phyloP scores from a whole-genome alignment of 2,113 vertebrate genomes.

The Eptatretus burgeri region DNA sequence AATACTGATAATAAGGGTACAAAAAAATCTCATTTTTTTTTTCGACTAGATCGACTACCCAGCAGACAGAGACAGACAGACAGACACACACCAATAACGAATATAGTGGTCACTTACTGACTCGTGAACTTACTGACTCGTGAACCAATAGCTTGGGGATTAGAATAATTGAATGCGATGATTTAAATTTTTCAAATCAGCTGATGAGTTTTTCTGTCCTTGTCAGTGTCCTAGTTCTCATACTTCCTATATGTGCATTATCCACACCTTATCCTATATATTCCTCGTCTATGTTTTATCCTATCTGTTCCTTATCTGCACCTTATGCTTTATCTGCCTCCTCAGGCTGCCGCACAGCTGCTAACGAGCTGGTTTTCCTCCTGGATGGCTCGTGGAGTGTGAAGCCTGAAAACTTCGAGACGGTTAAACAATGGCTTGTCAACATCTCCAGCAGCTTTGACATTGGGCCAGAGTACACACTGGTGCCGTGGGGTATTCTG shows the following conservation, averaged over 20 bases:
- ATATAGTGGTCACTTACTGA: too few relatives aligned
- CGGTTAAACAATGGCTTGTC: constrained; percentile 27
- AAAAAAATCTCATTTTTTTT: too few relatives aligned
- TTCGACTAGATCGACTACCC: too few relatives aligned
- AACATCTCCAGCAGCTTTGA: constrained; percentile 33
- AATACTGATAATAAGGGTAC: too few relatives aligned
- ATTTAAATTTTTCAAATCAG: background rate
- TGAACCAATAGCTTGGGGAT: too few relatives aligned
- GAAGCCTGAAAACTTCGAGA: constrained; percentile 23
- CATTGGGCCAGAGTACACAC: constrained; percentile 22
- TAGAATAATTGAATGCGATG: too few relatives aligned
- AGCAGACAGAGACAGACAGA: too few relatives aligned
- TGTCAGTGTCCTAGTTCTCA: background rate
- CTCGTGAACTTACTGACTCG: too few relatives aligned
- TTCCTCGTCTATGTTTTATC: background rate
- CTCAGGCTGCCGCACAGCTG: constrained; percentile 30
- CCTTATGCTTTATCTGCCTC: background rate
- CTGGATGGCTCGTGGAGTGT: constrained; percentile 37
- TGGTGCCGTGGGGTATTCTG: constrained; percentile 11
- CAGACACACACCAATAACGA: too few relatives aligned
- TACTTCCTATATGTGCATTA: background rate
- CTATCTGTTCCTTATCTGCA: background rate
- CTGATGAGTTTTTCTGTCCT: background rate
- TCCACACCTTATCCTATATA: background rate
- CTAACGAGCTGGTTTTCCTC: constrained; percentile 32